Percentiles rank a stretch among this genome's conserved stretches.
Conservation (phyloP, 2,113 vertebrate species). For the Pelvicachromis taeniatus region DNA sequence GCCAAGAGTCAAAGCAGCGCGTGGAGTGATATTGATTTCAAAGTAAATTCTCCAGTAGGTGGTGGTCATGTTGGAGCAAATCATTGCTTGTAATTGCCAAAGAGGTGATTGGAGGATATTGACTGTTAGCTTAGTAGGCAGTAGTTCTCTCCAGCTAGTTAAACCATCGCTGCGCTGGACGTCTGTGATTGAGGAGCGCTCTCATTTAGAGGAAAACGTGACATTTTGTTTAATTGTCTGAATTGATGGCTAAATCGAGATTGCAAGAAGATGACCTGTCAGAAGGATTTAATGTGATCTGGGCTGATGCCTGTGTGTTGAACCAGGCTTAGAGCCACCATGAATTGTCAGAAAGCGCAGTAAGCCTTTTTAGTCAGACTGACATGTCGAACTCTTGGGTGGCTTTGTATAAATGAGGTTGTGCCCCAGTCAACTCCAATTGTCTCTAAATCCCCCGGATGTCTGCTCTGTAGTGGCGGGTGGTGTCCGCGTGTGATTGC, state of each 20-base stretch:
- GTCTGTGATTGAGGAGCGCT: background rate
- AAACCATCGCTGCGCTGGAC: background rate
- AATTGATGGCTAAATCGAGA: slow-evolving; percentile 19
- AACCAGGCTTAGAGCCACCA: background rate
- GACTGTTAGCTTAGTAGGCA: background rate
- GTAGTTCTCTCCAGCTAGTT: background rate
- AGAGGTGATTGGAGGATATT: slow-evolving; percentile 21
- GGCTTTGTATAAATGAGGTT: slow-evolving; percentile 63
- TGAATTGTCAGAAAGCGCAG: slow-evolving; percentile 29
- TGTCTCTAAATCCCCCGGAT: slow-evolving; percentile 57
- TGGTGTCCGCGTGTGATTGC: slow-evolving; percentile 8
- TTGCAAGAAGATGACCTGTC: slow-evolving; percentile 23
- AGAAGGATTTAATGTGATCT: slow-evolving; percentile 29
- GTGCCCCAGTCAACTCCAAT: slow-evolving; percentile 63
- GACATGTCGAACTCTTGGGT: slow-evolving; percentile 58
- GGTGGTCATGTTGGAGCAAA: slow-evolving; percentile 18
- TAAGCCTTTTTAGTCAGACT: slow-evolving; percentile 44
- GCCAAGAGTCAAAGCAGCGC: slow-evolving; percentile 27
- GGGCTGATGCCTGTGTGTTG: background rate
- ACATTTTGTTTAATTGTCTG: slow-evolving; percentile 10
- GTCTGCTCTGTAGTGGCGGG: slow-evolving; percentile 16
- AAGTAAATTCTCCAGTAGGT: slow-evolving; percentile 29
- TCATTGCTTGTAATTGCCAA: slow-evolving; percentile 34
- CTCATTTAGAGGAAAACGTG: background rate
- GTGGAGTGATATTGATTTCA: slow-evolving; percentile 47